Base-by-base conservation (phyloP, 2,797 vertebrate genomes). In the Steatocranus sp. region DNA sequence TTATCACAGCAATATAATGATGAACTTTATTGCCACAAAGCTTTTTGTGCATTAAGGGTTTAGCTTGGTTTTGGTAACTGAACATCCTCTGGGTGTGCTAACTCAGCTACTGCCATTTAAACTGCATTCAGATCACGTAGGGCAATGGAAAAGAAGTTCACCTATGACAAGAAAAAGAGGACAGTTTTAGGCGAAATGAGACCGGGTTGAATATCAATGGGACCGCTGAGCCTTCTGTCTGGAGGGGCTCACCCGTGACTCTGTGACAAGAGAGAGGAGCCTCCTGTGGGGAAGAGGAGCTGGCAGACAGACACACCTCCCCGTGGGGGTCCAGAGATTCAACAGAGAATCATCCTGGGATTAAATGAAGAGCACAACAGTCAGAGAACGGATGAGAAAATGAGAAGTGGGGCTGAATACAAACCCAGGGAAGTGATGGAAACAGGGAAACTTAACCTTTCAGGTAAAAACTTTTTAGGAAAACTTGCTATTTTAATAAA, bases 201-300 rank as follows among this genome's bases (percentile, higher is more conserved):
- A 80, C 74, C 34, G 2, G 36, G 79, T n/a, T 80, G 86, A 46
- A 70, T 73, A 41, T 54, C 27, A 86, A 78, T 25, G 25, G 48
- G 75, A 48, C 61, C 34, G 34, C 18, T 83, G 83, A 82, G 73
- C 23, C 51, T 78, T 61, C 48, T 41, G 76, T 9, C 89, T 81
- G 51, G 43, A 83, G 80, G 63, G 66, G 30, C 53, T 75, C 66
- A 61, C 48, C 83, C 36, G 41, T 70, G 83, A 89, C 56, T 83
- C 36, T 68, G 83, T 68, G 66, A 46, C 76, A 82, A 25, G 36
- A 68, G 56, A 85, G 74, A 78, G 43, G 68, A 88, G 81, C 78
- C 68, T 79, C 82, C 83, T 82, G 61, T 76, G 83, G 90, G 83
- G 83, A 79, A 49, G 75, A 86, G 82, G 58, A 82, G 80, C 49